Percentiles rank a stretch among this genome's conserved stretches.
phyloP scores from a whole-genome alignment of 2,888 invertebrate species.

The Muscina levida region DNA sequence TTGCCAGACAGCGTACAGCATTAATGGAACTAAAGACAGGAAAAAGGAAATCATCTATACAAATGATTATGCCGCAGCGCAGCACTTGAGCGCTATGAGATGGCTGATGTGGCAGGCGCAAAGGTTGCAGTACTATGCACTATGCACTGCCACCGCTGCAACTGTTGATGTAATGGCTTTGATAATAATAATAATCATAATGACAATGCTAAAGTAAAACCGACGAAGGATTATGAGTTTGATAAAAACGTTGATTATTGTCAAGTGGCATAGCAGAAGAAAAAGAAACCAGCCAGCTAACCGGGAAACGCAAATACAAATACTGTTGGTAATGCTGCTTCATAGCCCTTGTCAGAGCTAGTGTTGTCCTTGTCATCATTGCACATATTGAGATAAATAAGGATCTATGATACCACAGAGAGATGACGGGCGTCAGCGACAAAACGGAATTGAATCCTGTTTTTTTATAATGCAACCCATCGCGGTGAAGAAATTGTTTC shows the following conservation, averaged over 20 bases:
- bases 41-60: constrained; percentile 66
- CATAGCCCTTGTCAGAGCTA: not conserved
- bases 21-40: constrained; percentile 60
- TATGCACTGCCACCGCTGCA: constrained; percentile 32
- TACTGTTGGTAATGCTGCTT: not conserved
- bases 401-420: constrained; percentile 32
- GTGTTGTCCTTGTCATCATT: not conserved
- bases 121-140: constrained; percentile 28
- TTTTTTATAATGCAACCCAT: constrained; percentile 13
- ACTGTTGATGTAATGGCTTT: constrained; percentile 32
- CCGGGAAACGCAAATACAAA: too few relatives aligned
- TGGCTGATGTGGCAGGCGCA: constrained; percentile 46
- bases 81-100: not conserved
- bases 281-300: not conserved
- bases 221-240: constrained; percentile 55
- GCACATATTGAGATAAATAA: constrained; percentile 59
- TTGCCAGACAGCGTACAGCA: constrained; percentile 7
- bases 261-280: constrained; percentile 3
- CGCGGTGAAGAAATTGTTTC: not conserved
- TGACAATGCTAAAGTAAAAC: constrained; percentile 35
- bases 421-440: not conserved
- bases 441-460: constrained; percentile 27
- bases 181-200: constrained; percentile 52
- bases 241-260: constrained; percentile 62
- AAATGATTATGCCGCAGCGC: constrained; percentile 58